Base-by-base conservation (phyloP, 1,140 invertebrate genomes). In the Chironomus tepperi region DNA sequence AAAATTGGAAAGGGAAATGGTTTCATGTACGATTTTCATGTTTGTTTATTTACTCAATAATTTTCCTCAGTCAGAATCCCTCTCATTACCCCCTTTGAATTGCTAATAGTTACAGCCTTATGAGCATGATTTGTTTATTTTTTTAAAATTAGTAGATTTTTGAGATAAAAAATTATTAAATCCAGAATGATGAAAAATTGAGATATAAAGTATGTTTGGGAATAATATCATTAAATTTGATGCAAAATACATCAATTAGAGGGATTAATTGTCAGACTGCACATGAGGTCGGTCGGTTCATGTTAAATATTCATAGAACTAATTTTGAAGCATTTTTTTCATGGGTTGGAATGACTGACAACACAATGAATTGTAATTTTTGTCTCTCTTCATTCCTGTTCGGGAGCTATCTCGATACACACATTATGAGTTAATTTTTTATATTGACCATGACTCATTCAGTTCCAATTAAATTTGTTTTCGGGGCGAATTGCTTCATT, bases 1-100 rank as follows among this genome's bases (percentile, higher is more conserved):
- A 34, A 34, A 57, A 1, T 57, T 57, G 47, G 47, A 57, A 15
- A n/a, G 47, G n/a, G 47, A n/a, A 15, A 57, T 34, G 24, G 24
- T 34, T 34, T 34, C 24, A 57, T 57, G 47, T 57, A n/a, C n/a
- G 10, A 5, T 57, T n/a, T 57, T 15, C 12, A 57, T 57, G 10
- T 57, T 57, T 57, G 47, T 57, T 57, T 57, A 57, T 57, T 57
- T 57, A 57, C 47, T 57, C 47, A 57, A 12, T 57, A 57, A 57
- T 57, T 57, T 57, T 57, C n/a, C 47, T 57, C 47, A 34, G 24
- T 34, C 24, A 34, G 24, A 34, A 34, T 34, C 24, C 5, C 24
- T 34, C 24, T 34, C 24, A 34, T 34, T 34, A 34, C 24, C 24
- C 24, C 24, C 24, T 34, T 34, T 34, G 24, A 1, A 34, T 34